Evolutionary conservation across 2,113 vertebrate genomes (phyloP), one percentile per base, ranked within the genome.

Genomic region (Vulpes ferrilata): DNA sequence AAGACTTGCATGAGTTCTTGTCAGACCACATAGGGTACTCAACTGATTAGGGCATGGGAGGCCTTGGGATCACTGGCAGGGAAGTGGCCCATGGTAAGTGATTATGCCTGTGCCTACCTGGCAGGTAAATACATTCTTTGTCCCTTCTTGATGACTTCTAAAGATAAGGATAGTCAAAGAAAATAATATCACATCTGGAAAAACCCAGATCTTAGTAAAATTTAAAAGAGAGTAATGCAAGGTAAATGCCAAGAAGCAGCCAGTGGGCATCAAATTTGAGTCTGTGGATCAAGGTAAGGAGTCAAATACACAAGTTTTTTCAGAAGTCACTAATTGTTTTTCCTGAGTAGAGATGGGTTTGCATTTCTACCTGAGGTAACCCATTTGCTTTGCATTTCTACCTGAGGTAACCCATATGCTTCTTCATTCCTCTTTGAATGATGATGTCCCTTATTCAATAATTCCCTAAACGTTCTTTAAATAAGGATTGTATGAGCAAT

Each of bases 401-500:
- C 55, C 30, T 86, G 27, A 90, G 25, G 73, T 43, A 94, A 5
- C 20, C 53, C 84, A 92, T 78, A 38, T 22, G 85, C 20, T 82
- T 89, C 65, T 67, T 81, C 73, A 22, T 80, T 80, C 89, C 88
- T 92, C 76, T 55, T 74, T 51, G 59, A 96, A 71, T 88, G 85
- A 76, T 13, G 7, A 57, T 65, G 48, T 87, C 20, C 11, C 38
- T 88, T 65, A 73, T 65, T 74, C 89, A 93, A 86, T 22, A 51
- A 67, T 79, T 62, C 23, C 22, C 25, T 48, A 85, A 94, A 71
- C 30, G 53, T 30, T 80, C 43, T 88, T 82, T 57, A 96, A 96
- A 97, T 97, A 97, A 97, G 48, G 48, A 38, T 74, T 95, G 95
- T 97, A 97, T 97, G 96, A 38, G 11, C 19, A 71, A 85, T 32